Percentiles rank a stretch among this genome's conserved stretches.
Conservation (phyloP, 2,888 invertebrate species). For the Atethmia centrago region DNA sequence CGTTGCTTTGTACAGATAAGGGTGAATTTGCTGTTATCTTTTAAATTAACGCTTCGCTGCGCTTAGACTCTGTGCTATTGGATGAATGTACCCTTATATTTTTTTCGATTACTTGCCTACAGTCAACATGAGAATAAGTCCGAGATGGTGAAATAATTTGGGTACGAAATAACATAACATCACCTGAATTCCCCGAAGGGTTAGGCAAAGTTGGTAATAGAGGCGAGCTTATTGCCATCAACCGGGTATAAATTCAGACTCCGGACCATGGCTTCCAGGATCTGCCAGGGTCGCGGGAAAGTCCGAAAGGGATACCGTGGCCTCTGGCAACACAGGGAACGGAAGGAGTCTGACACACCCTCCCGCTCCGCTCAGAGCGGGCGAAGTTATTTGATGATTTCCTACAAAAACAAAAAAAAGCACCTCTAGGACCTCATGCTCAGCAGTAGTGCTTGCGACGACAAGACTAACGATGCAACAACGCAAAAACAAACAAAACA, state of each 20-base stretch:
- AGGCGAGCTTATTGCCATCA: not conserved
- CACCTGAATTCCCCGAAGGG: not conserved
- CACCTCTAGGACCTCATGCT: not conserved
- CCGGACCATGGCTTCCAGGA: not conserved
- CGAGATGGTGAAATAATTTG: not conserved
- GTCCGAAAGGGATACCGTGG: no score
- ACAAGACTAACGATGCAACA: not conserved
- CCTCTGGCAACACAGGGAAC: no score
- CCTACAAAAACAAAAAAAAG: no score
- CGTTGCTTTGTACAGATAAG: no score
- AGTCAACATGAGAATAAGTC: not conserved
- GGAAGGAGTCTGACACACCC: no score
- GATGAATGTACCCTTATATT: no score
- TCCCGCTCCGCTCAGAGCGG: no score
- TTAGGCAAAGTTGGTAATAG: not conserved
- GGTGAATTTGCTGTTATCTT: no score
- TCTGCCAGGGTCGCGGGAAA: no score
- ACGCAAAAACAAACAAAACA: not conserved
- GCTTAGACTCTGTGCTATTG: no score
- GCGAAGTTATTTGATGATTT: no score
- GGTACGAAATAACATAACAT: not conserved
- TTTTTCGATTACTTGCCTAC: not conserved
- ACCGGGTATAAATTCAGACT: not conserved
- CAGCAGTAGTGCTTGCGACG: not conserved
- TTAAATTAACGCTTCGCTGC: no score